phyloP scores from a whole-genome alignment of 2,113 vertebrate species.

The Phyllostomus hastatus region DNA sequence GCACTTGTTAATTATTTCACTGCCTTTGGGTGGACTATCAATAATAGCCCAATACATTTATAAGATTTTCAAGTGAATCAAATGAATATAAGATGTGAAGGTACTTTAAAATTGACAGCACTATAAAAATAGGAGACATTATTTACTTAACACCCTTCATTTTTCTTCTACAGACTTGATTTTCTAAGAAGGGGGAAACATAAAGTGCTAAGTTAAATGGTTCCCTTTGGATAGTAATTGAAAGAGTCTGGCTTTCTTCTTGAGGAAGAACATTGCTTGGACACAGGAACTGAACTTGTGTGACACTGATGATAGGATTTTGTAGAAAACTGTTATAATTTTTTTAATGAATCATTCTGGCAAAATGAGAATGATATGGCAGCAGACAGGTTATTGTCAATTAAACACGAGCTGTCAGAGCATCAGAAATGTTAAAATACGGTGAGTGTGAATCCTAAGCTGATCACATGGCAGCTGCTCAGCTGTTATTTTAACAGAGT shows the following conservation, averaged over 20 bases:
- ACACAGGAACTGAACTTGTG: conserved; percentile 18
- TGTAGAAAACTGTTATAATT: conserved; percentile 24
- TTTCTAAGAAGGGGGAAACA: conserved; percentile 48
- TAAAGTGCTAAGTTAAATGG: conserved; percentile 70
- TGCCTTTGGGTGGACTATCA: background rate
- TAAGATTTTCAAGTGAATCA: background rate
- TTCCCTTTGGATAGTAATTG: conserved; percentile 18
- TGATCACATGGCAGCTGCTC: conserved; percentile 59
- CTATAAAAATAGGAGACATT: background rate
- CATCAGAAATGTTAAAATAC: conserved; percentile 70
- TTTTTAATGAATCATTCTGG: conserved; percentile 38
- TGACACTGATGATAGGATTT: conserved; percentile 23
- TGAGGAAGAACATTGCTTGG: background rate
- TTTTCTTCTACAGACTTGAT: conserved; percentile 53
- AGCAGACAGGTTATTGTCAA: conserved; percentile 73
- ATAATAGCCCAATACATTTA: background rate
- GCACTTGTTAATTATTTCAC: background rate
- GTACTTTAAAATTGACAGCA: background rate
- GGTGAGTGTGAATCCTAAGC: conserved; percentile 73
- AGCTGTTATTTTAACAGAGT: conserved; percentile 61
- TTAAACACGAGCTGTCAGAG: conserved; percentile 78
- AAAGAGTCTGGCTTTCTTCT: background rate
- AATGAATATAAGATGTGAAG: background rate
- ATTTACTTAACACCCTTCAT: conserved; percentile 12
- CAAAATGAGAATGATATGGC: conserved; percentile 23